Evolutionary conservation across 2,888 invertebrate species (phyloP), one percentile per base, ranked within the genome.

Genomic region (Limnephilus auricula): DNA sequence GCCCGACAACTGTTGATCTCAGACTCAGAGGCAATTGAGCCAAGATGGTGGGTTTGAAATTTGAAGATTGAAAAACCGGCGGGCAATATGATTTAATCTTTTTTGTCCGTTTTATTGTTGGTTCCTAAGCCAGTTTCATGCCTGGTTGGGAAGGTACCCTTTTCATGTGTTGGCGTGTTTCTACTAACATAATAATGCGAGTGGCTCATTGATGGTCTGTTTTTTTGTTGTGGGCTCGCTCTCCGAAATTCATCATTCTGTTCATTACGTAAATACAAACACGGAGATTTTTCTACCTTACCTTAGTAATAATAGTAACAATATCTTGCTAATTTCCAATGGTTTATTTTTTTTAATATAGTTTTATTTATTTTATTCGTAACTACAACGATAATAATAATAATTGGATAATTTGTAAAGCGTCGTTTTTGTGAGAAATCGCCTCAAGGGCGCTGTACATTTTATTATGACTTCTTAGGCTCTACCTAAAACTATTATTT

Each of bases 1-100:
- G 87, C 87, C 65, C 87, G 79, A 78, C 87, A 88, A 88, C 87
- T 88, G 87, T 88, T 88, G 87, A 88, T 32, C 37, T 31, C 32
- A 78, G n/a, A n/a, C 37, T 31, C 32, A 37, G n/a, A n/a, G 78
- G 87, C 34, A 79, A 88, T 78, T 30, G 65, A 30, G 34, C 78
- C 78, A 78, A 88, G 87, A 79, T 85, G 85, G 85, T 40, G 30
- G 84, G 65, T 45, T 31, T 40, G 31, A 85, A 83, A 25, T 83
- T 37, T 83, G 83, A 83, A 18, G 37, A 25, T 34, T 80, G 80
- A 30, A 32, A 10, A 34, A 32, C 18, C n/a, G 31, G 87, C 87
- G 87, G 87, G 78, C 65, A 12, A 88, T 88, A 88, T 78, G 87
- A 88, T 34, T 78, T 34, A 37, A 13, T 65, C n/a, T 79, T 88